phyloP scores from a whole-genome alignment of 1,140 invertebrate species.

The Manduca sexta region DNA sequence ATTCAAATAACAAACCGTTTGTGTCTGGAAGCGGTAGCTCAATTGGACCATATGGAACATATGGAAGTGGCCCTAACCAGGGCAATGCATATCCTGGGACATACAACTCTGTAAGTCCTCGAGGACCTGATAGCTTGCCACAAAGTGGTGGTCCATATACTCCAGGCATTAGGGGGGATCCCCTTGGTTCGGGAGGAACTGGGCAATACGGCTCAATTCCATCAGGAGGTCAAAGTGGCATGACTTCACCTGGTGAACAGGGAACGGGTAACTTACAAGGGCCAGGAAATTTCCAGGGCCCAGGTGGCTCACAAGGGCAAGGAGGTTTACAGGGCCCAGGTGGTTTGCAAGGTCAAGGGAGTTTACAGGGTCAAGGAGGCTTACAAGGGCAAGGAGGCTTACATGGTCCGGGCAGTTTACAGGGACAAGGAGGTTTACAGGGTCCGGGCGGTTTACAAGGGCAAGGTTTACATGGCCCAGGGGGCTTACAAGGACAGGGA shows the following conservation, averaged over 20 bases:
- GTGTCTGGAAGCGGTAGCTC: no score
- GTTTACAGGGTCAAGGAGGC: slow-evolving; percentile 1
- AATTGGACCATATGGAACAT: not conserved
- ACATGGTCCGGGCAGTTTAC: slow-evolving; percentile 29
- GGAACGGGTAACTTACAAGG: not conserved
- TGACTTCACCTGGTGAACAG: not conserved
- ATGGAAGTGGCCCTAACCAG: slow-evolving; percentile 6
- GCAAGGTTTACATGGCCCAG: not conserved
- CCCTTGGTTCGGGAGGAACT: not conserved
- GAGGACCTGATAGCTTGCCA: no score
- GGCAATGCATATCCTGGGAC: not conserved
- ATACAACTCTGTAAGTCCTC: no score
- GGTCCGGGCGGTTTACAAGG: slow-evolving; percentile 17
- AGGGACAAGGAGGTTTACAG: slow-evolving; percentile 3
- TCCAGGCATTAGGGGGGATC: no score
- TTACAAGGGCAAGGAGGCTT: slow-evolving; percentile 18
- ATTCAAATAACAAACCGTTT: not conserved
- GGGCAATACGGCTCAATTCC: not conserved
- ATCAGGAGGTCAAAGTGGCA: not conserved
- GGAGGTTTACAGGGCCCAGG: slow-evolving; percentile 17
- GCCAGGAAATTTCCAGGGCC: slow-evolving; percentile 1
- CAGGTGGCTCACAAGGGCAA: not conserved
- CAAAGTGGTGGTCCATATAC: slow-evolving; percentile 1
- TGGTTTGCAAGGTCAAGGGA: slow-evolving; percentile 3
- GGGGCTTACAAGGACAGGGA: not conserved